A percentile compares a stretch with the other conserved stretches of the same genome.
These are phyloP conservation scores for Drosophila rubida DNA, from an alignment of 2,888 invertebrate species.

Conservation along the genomic window DNA sequence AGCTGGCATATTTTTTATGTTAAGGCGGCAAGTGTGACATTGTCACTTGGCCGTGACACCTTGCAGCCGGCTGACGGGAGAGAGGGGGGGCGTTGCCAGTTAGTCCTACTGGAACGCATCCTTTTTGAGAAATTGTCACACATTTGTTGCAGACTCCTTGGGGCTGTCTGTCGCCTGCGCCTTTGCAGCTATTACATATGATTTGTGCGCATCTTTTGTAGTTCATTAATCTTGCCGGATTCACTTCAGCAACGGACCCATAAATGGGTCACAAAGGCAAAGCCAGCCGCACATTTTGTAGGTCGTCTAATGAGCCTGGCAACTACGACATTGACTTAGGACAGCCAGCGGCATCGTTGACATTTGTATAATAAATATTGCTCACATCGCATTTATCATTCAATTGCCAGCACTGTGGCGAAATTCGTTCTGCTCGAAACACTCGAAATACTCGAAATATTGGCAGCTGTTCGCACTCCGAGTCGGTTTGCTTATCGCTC, in stretches of 20 bases:
- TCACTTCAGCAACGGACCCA: slow-evolving; percentile 12
- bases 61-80: slow-evolving; percentile 17
- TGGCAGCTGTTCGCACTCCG: slow-evolving; percentile 63
- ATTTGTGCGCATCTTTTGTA: slow-evolving; percentile 78
- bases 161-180: slow-evolving; percentile 14
- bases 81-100: slow-evolving; percentile 1
- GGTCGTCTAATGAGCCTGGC: slow-evolving; percentile 22
- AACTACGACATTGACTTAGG: slow-evolving; percentile 8
- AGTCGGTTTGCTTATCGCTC: neutral
- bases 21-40: slow-evolving; percentile 66
- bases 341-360: slow-evolving; percentile 33
- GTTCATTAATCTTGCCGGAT: slow-evolving; percentile 66
- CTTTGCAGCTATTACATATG: slow-evolving; percentile 59
- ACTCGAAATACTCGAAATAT: slow-evolving; percentile 32
- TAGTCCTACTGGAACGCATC: slow-evolving; percentile 14
- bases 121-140: slow-evolving; percentile 72
- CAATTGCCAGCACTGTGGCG: slow-evolving; percentile 26
- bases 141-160: slow-evolving; percentile 61
- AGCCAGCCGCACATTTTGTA: slow-evolving; percentile 44
- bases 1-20: slow-evolving; percentile 49
- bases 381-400: slow-evolving; percentile 44
- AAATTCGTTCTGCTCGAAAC: slow-evolving; percentile 34
- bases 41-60: slow-evolving; percentile 75
- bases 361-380: slow-evolving; percentile 40
- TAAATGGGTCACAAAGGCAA: slow-evolving; percentile 67